These are phyloP conservation scores for Acholoe squamosa DNA, from an alignment of 2,888 invertebrate genomes.

Conservation along the genomic window DNA sequence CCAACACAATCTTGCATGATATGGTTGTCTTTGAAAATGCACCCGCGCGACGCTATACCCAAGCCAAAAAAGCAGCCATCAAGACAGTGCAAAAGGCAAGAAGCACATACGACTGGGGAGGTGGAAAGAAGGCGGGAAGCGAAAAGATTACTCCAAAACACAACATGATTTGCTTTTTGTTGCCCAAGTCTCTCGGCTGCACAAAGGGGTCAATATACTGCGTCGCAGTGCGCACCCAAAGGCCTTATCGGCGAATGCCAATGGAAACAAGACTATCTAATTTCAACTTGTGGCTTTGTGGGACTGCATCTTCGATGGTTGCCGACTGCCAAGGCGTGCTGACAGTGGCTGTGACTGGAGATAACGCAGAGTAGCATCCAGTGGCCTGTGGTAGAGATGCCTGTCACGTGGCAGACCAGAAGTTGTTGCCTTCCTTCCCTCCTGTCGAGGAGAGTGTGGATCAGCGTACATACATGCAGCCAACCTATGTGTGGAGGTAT, in stretches of 20 bases:
- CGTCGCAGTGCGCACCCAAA: constrained; percentile 8
- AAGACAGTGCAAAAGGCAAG: not conserved
- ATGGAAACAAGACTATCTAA: constrained; percentile 42
- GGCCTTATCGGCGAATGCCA: constrained; percentile 31
- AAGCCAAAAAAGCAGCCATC: constrained; percentile 43
- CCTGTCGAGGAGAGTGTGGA: too few species aligned
- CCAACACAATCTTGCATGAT: constrained; percentile 24
- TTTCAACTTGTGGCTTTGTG: constrained; percentile 52
- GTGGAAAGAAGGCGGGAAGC: not conserved
- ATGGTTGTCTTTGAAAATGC: constrained; percentile 45
- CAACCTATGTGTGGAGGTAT: too few species aligned
- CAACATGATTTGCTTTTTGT: constrained; percentile 48
- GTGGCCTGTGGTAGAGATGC: not conserved
- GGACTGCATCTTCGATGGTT: not conserved
- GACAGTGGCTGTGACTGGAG: constrained; percentile 11
- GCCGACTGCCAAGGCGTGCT: constrained; percentile 13
- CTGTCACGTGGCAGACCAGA: not conserved
- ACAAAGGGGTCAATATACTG: constrained; percentile 45
- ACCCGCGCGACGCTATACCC: constrained; percentile 17
- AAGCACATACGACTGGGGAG: not conserved
- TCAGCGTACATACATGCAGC: too few species aligned
- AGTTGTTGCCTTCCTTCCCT: not conserved
- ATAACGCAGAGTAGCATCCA: not conserved
- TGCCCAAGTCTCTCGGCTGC: not conserved
- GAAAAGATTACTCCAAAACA: constrained; percentile 17